Conservation (phyloP, 2,113 vertebrate genomes). For the Brachirus orientalis region DNA sequence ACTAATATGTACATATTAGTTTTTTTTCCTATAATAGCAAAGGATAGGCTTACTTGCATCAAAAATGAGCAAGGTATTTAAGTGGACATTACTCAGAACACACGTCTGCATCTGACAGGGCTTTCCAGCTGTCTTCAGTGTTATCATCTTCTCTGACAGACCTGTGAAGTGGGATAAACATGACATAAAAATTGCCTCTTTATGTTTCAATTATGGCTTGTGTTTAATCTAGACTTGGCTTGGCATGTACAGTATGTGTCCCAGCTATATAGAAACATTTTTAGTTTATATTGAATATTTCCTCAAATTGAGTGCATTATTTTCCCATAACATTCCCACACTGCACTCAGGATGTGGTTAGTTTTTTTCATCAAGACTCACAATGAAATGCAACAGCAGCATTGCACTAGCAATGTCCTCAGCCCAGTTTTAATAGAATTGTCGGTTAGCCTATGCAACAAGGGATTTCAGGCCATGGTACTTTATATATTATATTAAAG, state of each 20-base stretch:
- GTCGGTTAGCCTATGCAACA: not conserved
- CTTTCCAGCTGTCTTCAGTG: not conserved
- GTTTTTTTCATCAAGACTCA: too few species aligned
- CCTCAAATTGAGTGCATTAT: not conserved
- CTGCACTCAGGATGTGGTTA: too few species aligned
- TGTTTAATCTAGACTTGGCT: not conserved
- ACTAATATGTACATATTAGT: too few species aligned
- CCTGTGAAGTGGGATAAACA: not conserved
- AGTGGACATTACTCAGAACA: too few species aligned
- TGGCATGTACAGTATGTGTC: not conserved
- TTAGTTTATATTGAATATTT: conserved; percentile 1
- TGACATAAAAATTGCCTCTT: not conserved
- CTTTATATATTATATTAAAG: not conserved
- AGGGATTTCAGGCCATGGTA: not conserved
- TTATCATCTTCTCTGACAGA: not conserved
- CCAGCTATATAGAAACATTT: not conserved
- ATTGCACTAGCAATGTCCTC: too few species aligned
- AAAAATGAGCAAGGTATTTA: too few species aligned
- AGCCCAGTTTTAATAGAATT: not conserved
- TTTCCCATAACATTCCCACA: too few species aligned
- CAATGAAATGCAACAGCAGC: too few species aligned
- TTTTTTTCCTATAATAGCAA: too few species aligned
- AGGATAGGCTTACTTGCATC: too few species aligned
- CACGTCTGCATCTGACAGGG: not conserved
- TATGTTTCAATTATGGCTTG: not conserved